Conservation (phyloP, 2,888 invertebrate species). For the Diachrysia chrysitis region DNA sequence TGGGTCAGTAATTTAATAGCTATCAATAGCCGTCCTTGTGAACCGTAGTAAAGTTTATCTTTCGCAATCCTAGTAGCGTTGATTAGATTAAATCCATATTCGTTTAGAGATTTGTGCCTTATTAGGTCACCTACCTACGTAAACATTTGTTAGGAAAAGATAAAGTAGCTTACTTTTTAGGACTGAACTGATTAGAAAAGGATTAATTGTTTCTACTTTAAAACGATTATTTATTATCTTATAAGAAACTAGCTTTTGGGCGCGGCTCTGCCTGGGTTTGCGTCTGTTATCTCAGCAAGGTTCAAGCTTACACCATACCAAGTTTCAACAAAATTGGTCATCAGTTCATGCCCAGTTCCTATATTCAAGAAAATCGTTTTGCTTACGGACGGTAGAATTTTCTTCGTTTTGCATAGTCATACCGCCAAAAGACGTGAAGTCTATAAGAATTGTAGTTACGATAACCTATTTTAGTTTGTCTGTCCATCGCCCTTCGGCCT, state of each 20-base stretch:
- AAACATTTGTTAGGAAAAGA: background rate
- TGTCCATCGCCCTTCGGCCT: too few species aligned
- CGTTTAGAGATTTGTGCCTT: conserved; percentile 25
- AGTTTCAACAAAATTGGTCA: too few species aligned
- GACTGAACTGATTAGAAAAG: background rate
- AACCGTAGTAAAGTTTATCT: conserved; percentile 38
- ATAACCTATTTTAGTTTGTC: too few species aligned
- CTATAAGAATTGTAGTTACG: too few species aligned
- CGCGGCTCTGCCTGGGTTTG: background rate
- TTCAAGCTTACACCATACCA: too few species aligned
- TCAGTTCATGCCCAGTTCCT: too few species aligned
- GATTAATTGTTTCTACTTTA: background rate
- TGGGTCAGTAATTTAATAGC: conserved; percentile 48
- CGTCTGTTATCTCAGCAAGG: background rate
- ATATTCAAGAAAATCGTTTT: too few species aligned
- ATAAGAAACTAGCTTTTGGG: background rate
- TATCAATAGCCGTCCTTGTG: conserved; percentile 41
- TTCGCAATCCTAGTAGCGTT: conserved; percentile 39
- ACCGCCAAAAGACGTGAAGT: too few species aligned
- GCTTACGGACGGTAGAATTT: too few species aligned
- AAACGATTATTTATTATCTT: background rate
- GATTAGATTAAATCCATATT: conserved; percentile 49
- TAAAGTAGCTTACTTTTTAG: background rate
- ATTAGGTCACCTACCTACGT: conserved; percentile 10
- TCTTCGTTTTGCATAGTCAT: too few species aligned